Evolutionary conservation across 2,113 vertebrate genomes (phyloP), one percentile per base, ranked within the genome.

Genomic region (Nanorana parkeri): DNA sequence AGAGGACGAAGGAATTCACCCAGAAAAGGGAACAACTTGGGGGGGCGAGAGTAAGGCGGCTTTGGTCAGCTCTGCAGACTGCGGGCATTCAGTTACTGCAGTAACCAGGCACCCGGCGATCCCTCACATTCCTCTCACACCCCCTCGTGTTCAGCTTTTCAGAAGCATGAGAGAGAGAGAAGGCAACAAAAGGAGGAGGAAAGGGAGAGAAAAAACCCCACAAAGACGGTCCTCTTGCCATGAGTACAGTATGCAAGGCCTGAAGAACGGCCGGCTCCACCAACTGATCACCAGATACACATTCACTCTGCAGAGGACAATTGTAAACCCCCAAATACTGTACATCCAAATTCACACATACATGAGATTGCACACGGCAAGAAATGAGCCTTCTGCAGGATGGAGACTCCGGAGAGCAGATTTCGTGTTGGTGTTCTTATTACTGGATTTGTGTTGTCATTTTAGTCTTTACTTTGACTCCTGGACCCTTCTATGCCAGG

Each of bases 21-120:
- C 83, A 74, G 11, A 88, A 84, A 21, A 82, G 86, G 83, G 47
- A 88, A 86, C 85, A 85, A 60, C 80, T 85, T 86, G 87, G 72
- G 86, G 81, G 84, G 84, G 87, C 83, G 85, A 88, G 88, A 83
- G 86, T 73, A 84, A 81, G 88, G 82, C 86, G 84, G 84, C 80
- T 87, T 69, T 86, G 86, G 88, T 87, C 89, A 83, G 88, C 86
- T 86, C 58, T 85, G 87, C 88, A 84, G 85, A 90, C 86, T 86
- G 88, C 88, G 89, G 89, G 86, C 88, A 88, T 3, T 86, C 85
- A 87, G 90, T 91, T 91, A 91, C 89, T 91, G 91, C 90, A 92
- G 91, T 91, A 92, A 92, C 90, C 89, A 85, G 88, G 85, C 89
- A 87, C 85, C 87, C 84, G 71, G 17, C 84, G 85, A 86, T 88